Conservation (phyloP, 2,113 vertebrate genomes). For the Heterochromis multidens region DNA sequence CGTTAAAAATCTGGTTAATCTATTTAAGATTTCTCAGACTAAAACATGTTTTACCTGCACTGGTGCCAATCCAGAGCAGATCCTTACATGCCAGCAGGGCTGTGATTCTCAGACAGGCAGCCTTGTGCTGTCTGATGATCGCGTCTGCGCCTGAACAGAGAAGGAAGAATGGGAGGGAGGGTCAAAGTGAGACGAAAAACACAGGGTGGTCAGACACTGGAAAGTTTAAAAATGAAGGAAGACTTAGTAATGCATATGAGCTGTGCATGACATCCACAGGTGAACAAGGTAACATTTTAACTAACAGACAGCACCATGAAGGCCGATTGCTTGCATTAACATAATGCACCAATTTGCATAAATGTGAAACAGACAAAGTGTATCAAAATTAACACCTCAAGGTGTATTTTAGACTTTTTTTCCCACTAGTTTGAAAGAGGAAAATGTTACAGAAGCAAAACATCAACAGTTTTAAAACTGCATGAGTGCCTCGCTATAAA, state of each 20-base stretch:
- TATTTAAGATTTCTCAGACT: not conserved
- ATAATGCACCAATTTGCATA: not conserved
- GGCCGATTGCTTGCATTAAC: too few relatives aligned
- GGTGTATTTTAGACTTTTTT: not conserved
- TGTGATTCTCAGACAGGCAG: slow-evolving; percentile 94
- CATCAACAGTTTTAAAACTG: too few relatives aligned
- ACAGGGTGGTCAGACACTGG: not conserved
- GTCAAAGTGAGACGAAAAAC: not conserved
- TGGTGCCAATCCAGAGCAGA: slow-evolving; percentile 95
- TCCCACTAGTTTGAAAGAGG: not conserved
- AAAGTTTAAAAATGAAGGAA: not conserved
- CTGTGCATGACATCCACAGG: not conserved
- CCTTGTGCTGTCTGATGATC: slow-evolving; percentile 97
- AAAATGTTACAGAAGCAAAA: not conserved
- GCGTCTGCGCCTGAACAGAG: slow-evolving; percentile 85
- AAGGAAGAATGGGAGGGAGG: not conserved
- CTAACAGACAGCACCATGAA: not conserved
- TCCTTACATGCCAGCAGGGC: slow-evolving; percentile 92
- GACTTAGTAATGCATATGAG: not conserved
- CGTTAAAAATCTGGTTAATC: not conserved
- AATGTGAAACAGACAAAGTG: too few relatives aligned
- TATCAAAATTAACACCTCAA: not conserved
- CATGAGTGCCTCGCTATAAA: not conserved
- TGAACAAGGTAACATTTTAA: not conserved
- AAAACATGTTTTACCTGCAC: slow-evolving; percentile 70